Conservation (phyloP, 2,113 vertebrate genomes). For the Raja brachyura region DNA sequence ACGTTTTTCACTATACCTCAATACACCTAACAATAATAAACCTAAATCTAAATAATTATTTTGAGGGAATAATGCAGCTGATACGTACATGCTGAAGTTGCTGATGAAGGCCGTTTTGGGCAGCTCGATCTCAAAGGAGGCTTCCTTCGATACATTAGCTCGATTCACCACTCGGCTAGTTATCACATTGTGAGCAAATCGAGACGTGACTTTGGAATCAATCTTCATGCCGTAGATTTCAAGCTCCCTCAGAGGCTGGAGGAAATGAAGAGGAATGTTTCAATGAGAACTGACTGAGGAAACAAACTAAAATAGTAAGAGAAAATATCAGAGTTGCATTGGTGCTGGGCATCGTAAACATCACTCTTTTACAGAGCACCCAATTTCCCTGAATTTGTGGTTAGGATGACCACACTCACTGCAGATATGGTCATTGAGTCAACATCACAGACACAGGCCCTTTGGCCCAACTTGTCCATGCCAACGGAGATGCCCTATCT, state of each 20-base stretch:
- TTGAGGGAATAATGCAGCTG: not conserved
- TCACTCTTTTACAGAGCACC: not conserved
- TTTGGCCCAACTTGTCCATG: too few relatives aligned
- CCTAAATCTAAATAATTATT: not conserved
- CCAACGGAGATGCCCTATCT: too few relatives aligned
- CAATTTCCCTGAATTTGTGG: too few relatives aligned
- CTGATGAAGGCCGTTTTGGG: constrained; percentile 91
- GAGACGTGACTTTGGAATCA: constrained; percentile 73
- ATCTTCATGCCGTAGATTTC: constrained; percentile 80
- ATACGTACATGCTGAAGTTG: constrained; percentile 81
- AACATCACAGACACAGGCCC: too few relatives aligned
- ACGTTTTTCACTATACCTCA: too few relatives aligned
- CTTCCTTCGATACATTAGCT: constrained; percentile 62
- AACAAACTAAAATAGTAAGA: not conserved
- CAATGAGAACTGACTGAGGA: not conserved
- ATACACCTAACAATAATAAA: too few relatives aligned
- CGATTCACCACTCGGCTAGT: constrained; percentile 78
- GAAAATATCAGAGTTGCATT: not conserved
- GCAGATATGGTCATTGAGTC: too few relatives aligned
- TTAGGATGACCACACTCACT: too few relatives aligned
- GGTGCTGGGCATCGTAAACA: too few relatives aligned
- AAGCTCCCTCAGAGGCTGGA: constrained; percentile 47
- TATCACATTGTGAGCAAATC: constrained; percentile 81
- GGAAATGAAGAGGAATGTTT: not conserved
- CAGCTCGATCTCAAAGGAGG: constrained; percentile 77